Percentiles rank a stretch among this genome's conserved stretches.
phyloP scores from a whole-genome alignment of 92 coral and sea anemone species.

The Palythoa grandiflora region DNA sequence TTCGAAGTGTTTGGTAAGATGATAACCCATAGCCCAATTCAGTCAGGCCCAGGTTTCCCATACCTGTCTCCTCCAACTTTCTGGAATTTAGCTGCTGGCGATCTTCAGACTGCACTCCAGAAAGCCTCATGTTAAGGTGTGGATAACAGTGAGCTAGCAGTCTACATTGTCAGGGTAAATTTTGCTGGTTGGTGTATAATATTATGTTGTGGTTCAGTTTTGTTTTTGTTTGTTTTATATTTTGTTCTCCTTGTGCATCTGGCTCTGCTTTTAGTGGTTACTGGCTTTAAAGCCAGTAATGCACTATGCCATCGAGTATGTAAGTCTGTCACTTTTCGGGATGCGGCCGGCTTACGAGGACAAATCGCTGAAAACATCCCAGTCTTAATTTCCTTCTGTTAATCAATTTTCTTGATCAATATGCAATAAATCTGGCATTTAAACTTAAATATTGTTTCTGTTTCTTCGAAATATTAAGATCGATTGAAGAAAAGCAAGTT shows the following conservation, averaged over 20 bases:
- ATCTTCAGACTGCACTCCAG: conserved; percentile 60
- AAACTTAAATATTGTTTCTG: too few relatives aligned
- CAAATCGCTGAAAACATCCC: too few relatives aligned
- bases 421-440: too few relatives aligned
- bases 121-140: conserved; percentile 59
- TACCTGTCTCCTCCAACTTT: conserved; percentile 68
- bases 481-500: too few relatives aligned
- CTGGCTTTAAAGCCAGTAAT: too few relatives aligned
- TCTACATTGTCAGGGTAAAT: conserved; percentile 43
- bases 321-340: too few relatives aligned
- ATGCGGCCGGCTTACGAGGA: too few relatives aligned
- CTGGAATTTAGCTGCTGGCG: conserved; percentile 57
- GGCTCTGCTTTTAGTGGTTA: too few relatives aligned
- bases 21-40: conserved; percentile 67
- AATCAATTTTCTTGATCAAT: too few relatives aligned
- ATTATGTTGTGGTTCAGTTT: conserved; percentile 13
- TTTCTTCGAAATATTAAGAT: too few relatives aligned
- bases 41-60: conserved; percentile 77
- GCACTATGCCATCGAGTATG: too few relatives aligned
- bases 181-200: conserved; percentile 47
- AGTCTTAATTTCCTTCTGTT: too few relatives aligned
- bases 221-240: conserved; percentile 33
- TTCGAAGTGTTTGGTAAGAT: conserved; percentile 69
- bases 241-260: conserved; percentile 12
- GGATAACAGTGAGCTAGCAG: conserved; percentile 28